Conservation (phyloP, 2,888 invertebrate species). For the Brachynemurus nebulosus region DNA sequence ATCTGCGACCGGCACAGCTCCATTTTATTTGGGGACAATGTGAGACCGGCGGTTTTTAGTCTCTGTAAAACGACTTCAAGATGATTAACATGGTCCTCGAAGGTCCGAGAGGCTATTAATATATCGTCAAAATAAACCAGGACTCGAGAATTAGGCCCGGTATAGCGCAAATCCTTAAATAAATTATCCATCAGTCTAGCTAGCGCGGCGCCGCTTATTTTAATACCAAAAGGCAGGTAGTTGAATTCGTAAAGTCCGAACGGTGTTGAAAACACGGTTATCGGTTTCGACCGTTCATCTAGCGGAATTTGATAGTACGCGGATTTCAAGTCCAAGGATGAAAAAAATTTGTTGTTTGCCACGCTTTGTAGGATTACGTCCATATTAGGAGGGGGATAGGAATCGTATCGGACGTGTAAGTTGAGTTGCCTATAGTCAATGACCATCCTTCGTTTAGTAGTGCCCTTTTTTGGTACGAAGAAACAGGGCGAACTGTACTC, state of each 20-base stretch:
- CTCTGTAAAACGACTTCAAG: background rate
- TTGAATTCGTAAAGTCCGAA: background rate
- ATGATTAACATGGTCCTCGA: background rate
- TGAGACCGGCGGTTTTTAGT: background rate
- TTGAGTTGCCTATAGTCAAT: background rate
- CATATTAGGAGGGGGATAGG: background rate
- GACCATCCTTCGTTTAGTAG: no score
- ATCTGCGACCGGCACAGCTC: background rate
- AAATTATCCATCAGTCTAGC: background rate
- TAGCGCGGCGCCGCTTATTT: background rate
- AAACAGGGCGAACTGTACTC: no score
- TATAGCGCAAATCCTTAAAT: background rate
- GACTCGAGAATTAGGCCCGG: no score
- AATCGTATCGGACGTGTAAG: background rate
- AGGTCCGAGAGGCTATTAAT: background rate
- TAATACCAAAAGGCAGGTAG: background rate
- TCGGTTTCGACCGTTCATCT: background rate
- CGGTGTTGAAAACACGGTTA: background rate
- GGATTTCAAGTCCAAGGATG: background rate
- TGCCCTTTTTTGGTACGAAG: no score
- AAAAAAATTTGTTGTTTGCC: background rate
- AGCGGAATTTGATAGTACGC: background rate
- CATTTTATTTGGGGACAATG: background rate
- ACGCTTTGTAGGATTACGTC: background rate
- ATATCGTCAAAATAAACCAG: background rate